Evolutionary conservation across 2,888 invertebrate genomes (phyloP).

Genomic region (Polydrusus cervinus): DNA sequence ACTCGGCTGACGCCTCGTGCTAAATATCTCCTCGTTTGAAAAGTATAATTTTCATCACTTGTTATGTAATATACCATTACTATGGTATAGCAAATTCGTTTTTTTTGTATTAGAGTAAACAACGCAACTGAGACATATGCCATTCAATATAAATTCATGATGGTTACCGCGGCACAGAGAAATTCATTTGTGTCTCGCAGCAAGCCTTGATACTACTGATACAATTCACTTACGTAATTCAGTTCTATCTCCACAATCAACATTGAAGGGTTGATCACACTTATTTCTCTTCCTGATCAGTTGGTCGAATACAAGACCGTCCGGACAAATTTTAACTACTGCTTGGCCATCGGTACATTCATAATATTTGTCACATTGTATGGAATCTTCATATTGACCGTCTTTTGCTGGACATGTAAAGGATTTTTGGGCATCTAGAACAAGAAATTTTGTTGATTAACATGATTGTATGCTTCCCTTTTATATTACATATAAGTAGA

Average conservation of each 20-base stretch:
- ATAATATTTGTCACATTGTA: conserved; percentile 92
- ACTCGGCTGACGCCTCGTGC: too few relatives aligned
- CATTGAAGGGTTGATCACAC: conserved; percentile 94
- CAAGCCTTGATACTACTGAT: too few relatives aligned
- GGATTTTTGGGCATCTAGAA: conserved; percentile 69
- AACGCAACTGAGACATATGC: too few relatives aligned
- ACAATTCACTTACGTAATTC: conserved; percentile 85
- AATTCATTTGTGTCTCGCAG: too few relatives aligned
- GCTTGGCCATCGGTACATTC: conserved; percentile 83
- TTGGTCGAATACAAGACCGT: conserved; percentile 92
- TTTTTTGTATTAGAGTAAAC: too few relatives aligned
- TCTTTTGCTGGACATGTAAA: conserved; percentile 88
- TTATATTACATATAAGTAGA: neutral
- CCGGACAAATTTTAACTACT: conserved; percentile 86
- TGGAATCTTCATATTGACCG: conserved; percentile 85
- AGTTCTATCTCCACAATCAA: conserved; percentile 90
- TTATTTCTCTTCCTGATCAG: conserved; percentile 90
- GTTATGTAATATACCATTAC: too few relatives aligned
- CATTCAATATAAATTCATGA: too few relatives aligned
- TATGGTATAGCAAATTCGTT: too few relatives aligned
- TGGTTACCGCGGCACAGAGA: too few relatives aligned
- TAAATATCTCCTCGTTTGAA: too few relatives aligned
- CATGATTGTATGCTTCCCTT: too few relatives aligned
- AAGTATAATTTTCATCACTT: too few relatives aligned
- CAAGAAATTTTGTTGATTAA: conserved; percentile 17